Evolutionary conservation across 2,797 vertebrate species (phyloP).

Genomic region (Hypotaenidia philippensis): DNA sequence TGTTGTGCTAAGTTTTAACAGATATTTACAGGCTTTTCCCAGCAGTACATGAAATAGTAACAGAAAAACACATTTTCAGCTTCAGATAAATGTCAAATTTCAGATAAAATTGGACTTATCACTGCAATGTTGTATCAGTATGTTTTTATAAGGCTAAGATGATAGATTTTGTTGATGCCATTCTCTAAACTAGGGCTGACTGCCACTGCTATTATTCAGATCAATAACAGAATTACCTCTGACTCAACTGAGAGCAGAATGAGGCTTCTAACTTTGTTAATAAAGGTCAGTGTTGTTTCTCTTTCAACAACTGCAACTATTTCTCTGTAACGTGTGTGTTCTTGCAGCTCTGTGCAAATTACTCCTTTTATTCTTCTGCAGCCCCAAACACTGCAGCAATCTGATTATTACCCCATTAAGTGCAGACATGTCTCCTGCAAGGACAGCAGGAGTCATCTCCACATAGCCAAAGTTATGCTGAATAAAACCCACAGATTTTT

Average conservation of each 20-base stretch:
- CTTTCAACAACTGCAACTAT: neutral
- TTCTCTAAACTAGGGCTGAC: neutral
- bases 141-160: neutral
- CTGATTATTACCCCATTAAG: neutral
- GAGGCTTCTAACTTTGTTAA: slow-evolving; percentile 18
- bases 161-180: neutral
- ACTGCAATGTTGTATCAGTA: neutral
- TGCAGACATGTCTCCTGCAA: neutral
- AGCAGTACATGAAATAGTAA: neutral
- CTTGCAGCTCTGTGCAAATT: neutral
- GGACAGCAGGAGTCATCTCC: neutral
- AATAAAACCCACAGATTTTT: neutral
- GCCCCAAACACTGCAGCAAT: neutral
- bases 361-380: neutral
- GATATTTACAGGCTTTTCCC: neutral
- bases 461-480: neutral
- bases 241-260: neutral
- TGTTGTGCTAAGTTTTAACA: neutral
- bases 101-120: neutral
- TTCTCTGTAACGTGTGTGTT: neutral
- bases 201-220: slow-evolving; percentile 7
- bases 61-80: neutral
- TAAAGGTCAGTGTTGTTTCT: neutral
- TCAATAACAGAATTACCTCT: slow-evolving; percentile 39
- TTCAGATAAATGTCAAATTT: neutral